These are phyloP conservation scores for Dolichopus griseipennis DNA, from an alignment of 2,888 invertebrate genomes.

Conservation along the genomic window DNA sequence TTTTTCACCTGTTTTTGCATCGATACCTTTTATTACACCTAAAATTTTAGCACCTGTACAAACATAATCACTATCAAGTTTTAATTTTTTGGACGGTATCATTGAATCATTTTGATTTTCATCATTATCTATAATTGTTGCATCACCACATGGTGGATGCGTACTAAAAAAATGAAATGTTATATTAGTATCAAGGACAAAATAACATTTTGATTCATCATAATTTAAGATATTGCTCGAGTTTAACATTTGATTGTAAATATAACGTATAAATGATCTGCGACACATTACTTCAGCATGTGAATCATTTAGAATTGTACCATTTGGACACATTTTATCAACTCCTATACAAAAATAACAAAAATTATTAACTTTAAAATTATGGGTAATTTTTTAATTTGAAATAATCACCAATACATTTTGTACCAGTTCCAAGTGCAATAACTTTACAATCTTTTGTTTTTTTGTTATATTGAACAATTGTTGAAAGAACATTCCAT, in stretches of 20 bases:
- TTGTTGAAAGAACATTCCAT: slow-evolving; percentile 76
- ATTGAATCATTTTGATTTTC: background rate
- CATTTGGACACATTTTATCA: slow-evolving; percentile 52
- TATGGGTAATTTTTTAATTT: background rate
- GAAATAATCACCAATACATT: slow-evolving; percentile 66
- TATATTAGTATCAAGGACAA: slow-evolving; percentile 49
- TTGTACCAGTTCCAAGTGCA: slow-evolving; percentile 83
- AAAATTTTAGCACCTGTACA: slow-evolving; percentile 84
- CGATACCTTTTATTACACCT: slow-evolving; percentile 10
- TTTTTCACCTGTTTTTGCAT: slow-evolving; percentile 42
- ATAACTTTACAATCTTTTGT: slow-evolving; percentile 50
- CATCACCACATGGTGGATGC: slow-evolving; percentile 89
- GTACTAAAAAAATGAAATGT: slow-evolving; percentile 78
- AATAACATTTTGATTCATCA: slow-evolving; percentile 34
- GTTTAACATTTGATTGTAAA: slow-evolving; percentile 42
- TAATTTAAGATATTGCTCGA: slow-evolving; percentile 17
- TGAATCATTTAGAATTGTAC: slow-evolving; percentile 74
- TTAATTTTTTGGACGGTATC: background rate
- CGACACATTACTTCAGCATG: slow-evolving; percentile 87
- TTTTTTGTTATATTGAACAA: slow-evolving; percentile 50
- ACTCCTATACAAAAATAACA: background rate
- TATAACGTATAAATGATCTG: slow-evolving; percentile 68
- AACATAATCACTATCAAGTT: slow-evolving; percentile 19
- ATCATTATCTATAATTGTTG: slow-evolving; percentile 54
- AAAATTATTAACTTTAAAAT: background rate